phyloP scores from a whole-genome alignment of 2,797 vertebrate genomes.

The Sebastiscus albofasciatus region DNA sequence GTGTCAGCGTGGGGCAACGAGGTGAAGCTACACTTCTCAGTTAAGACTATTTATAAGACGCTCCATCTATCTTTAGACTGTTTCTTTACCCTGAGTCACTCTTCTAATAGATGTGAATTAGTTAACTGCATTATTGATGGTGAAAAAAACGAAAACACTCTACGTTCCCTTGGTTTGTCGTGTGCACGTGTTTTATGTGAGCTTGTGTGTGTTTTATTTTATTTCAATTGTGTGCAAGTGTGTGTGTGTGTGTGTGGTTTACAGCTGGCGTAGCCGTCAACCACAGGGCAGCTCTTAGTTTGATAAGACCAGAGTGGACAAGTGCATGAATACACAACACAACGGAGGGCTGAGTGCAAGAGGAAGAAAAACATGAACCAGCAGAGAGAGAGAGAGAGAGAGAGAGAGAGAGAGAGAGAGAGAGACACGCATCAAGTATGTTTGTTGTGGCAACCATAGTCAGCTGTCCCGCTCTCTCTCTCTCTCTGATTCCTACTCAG shows the following conservation, averaged over 20 bases:
- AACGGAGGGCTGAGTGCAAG: too few relatives aligned
- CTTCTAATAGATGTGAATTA: conserved; percentile 33
- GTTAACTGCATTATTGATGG: conserved; percentile 62
- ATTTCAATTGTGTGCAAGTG: background rate
- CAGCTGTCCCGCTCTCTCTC: conserved; percentile 27
- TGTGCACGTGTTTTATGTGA: conserved; percentile 28
- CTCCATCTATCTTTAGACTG: conserved; percentile 48
- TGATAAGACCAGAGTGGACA: conserved; percentile 39
- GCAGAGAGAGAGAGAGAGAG: background rate
- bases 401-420: background rate
- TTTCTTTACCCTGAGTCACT: conserved; percentile 46
- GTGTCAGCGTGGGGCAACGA: background rate
- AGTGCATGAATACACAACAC: background rate
- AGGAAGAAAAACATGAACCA: conserved; percentile 3
- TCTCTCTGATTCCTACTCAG: background rate
- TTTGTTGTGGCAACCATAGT: conserved; percentile 70
- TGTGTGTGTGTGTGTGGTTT: conserved; percentile 6
- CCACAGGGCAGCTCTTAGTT: conserved; percentile 24
- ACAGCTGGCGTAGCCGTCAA: conserved; percentile 13
- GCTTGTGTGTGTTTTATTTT: conserved; percentile 3
- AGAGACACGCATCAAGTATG: background rate
- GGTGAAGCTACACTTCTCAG: conserved; percentile 31
- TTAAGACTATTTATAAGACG: conserved; percentile 36
- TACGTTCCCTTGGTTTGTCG: background rate
- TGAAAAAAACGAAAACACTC: background rate